Conservation (phyloP, 2,113 vertebrate genomes). For the Macheiramphus alcinus region DNA sequence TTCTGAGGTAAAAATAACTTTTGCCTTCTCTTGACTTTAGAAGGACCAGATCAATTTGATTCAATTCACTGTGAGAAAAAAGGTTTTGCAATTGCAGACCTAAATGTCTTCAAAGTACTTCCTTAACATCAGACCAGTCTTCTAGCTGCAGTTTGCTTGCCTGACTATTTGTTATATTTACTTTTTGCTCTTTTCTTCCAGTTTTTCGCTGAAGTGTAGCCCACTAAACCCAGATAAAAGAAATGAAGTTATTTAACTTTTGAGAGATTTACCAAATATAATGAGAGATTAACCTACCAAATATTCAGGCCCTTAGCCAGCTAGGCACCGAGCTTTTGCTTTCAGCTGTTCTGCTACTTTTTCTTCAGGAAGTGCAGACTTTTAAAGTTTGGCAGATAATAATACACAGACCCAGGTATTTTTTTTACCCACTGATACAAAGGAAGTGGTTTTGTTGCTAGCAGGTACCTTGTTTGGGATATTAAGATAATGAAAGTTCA, state of each 20-base stretch:
- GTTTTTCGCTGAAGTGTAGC: neutral
- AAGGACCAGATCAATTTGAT: neutral
- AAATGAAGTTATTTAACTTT: neutral
- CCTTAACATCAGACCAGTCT: neutral
- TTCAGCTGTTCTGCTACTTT: neutral
- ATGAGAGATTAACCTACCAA: neutral
- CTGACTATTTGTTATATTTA: neutral
- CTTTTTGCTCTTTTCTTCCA: neutral
- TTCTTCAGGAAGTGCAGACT: neutral
- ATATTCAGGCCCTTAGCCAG: neutral
- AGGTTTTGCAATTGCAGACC: neutral
- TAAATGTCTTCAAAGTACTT: neutral
- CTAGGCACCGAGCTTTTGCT: neutral
- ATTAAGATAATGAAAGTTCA: conserved; percentile 26
- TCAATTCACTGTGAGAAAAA: neutral
- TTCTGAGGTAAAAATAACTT: neutral
- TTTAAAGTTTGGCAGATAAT: neutral
- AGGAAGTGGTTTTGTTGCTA: conserved; percentile 39
- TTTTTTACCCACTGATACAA: neutral
- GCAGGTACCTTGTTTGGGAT: neutral
- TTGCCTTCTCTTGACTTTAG: neutral
- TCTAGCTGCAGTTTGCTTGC: neutral
- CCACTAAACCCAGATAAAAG: neutral
- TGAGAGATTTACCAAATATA: neutral
- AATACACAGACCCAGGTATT: neutral